Conservation (phyloP, 2,888 invertebrate genomes). For the Isoperla grammatica region DNA sequence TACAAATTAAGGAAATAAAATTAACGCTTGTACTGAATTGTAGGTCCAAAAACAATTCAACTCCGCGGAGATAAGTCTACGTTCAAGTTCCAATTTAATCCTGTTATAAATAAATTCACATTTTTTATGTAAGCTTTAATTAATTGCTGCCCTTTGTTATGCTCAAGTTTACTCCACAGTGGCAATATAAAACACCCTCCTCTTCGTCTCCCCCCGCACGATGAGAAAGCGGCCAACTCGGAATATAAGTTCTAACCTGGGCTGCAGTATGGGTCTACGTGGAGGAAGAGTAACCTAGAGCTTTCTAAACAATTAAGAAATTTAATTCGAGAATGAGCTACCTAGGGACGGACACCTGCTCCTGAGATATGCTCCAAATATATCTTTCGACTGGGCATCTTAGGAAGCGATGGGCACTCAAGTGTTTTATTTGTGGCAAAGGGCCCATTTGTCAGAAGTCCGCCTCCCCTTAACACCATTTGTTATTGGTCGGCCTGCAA, state of each 20-base stretch:
- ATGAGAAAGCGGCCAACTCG: no score
- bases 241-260: no score
- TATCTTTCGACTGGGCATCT: conserved; percentile 2
- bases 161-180: no score
- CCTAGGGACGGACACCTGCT: conserved; percentile 8
- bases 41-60: conserved; percentile 1
- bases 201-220: no score
- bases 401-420: conserved; percentile 1
- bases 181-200: no score
- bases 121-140: neutral
- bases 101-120: conserved; percentile 11
- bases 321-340: neutral
- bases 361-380: conserved; percentile 5
- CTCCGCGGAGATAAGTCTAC: conserved; percentile 7
- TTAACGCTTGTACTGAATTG: conserved; percentile 1
- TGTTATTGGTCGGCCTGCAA: conserved; percentile 11
- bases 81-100: conserved; percentile 3
- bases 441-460: conserved; percentile 17
- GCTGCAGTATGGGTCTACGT: no score
- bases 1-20: conserved; percentile 17
- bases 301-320: no score
- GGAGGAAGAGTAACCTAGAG: no score
- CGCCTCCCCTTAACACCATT: conserved; percentile 15
- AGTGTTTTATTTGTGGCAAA: conserved; percentile 20
- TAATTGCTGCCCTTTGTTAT: no score